A percentile compares a stretch with the other conserved stretches of the same genome.
Conservation (phyloP, 2,113 vertebrate species). For the Falco punctatus region DNA sequence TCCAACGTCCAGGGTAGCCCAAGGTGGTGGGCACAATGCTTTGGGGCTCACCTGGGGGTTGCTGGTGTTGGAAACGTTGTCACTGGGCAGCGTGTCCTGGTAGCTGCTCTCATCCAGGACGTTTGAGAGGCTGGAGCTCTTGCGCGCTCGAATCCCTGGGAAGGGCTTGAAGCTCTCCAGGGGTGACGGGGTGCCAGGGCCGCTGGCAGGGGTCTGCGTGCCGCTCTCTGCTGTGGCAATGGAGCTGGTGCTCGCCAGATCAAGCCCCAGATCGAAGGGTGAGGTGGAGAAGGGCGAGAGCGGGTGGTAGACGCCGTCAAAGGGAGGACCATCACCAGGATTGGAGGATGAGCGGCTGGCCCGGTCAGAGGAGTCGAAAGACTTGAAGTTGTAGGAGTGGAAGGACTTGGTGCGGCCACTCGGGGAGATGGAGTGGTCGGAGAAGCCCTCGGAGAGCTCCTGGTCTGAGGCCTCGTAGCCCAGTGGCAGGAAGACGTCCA, state of each 20-base stretch:
- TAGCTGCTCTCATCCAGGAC: slow-evolving; percentile 91
- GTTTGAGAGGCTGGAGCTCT: slow-evolving; percentile 96
- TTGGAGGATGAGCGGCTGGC: slow-evolving; percentile 85
- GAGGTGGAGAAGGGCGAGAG: slow-evolving; percentile 86
- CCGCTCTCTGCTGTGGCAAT: slow-evolving; percentile 56
- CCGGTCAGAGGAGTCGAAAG: slow-evolving; percentile 84
- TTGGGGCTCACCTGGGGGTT: slow-evolving; percentile 87
- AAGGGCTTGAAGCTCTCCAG: slow-evolving; percentile 87
- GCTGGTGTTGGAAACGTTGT: slow-evolving; percentile 90
- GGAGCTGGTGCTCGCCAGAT: slow-evolving; percentile 74
- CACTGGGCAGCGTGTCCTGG: slow-evolving; percentile 83
- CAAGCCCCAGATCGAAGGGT: slow-evolving; percentile 86
- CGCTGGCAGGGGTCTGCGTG: slow-evolving; percentile 81
- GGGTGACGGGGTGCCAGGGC: slow-evolving; percentile 86
- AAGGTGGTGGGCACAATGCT: accelerated
- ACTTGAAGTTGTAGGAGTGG: slow-evolving; percentile 80
- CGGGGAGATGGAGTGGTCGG: slow-evolving; percentile 81
- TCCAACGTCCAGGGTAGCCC: accelerated
- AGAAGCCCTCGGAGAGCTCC: slow-evolving; percentile 82
- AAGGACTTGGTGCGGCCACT: slow-evolving; percentile 69
- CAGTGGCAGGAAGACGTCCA: slow-evolving; percentile 80
- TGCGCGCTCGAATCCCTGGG: slow-evolving; percentile 71
- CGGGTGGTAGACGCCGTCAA: slow-evolving; percentile 82
- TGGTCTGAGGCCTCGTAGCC: slow-evolving; percentile 66
- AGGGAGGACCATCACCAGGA: slow-evolving; percentile 56